phyloP scores from a whole-genome alignment of 2,888 invertebrate genomes.

The Nemoura dubitans region DNA sequence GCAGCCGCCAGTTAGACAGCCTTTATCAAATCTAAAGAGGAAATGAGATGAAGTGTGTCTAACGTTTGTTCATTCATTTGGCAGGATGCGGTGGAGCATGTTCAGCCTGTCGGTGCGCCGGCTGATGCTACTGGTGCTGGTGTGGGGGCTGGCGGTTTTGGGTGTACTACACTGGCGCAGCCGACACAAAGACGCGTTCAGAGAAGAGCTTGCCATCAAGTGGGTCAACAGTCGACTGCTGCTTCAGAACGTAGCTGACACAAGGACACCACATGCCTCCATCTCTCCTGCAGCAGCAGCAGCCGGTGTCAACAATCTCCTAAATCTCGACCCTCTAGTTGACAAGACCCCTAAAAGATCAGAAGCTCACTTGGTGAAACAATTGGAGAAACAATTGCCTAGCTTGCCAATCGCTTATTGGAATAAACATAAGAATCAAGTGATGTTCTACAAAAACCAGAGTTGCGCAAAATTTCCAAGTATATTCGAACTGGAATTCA shows the following conservation, averaged over 20 bases:
- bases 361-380: constrained; percentile 79
- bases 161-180: constrained; percentile 54
- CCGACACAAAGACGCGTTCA: constrained; percentile 57
- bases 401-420: constrained; percentile 87
- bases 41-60: neutral
- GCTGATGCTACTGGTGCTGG: constrained; percentile 53
- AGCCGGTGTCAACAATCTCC: constrained; percentile 57
- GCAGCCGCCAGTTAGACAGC: neutral
- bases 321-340: constrained; percentile 67
- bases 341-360: constrained; percentile 69
- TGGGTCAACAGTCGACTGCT: constrained; percentile 62
- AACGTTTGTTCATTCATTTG: neutral
- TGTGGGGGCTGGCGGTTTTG: constrained; percentile 54
- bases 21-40: neutral
- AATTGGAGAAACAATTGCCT: constrained; percentile 81
- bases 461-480: constrained; percentile 87
- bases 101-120: constrained; percentile 50
- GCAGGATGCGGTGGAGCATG: neutral
- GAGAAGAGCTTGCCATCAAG: constrained; percentile 56
- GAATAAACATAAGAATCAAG: constrained; percentile 83
- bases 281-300: constrained; percentile 53
- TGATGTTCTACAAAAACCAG: constrained; percentile 69
- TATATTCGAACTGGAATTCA: constrained; percentile 90
- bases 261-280: constrained; percentile 58
- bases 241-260: constrained; percentile 61